Percentiles rank a stretch among this genome's conserved stretches.
These are phyloP conservation scores for Lithophane socia DNA, from an alignment of 2,888 invertebrate species.

Conservation along the genomic window DNA sequence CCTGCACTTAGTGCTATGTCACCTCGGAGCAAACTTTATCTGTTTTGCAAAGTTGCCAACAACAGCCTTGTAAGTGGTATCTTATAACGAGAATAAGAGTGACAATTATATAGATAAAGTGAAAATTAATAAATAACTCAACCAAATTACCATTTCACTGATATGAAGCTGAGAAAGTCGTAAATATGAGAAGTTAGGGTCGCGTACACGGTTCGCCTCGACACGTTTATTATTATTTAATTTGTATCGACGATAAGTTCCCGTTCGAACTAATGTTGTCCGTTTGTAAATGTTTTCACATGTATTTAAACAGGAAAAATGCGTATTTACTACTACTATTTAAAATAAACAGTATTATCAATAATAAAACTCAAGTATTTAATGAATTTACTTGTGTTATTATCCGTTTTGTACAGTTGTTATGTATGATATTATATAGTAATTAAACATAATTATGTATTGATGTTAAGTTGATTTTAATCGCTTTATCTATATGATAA, in stretches of 20 bases:
- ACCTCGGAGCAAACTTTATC: conserved; percentile 75
- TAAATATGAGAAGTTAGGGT: conserved; percentile 59
- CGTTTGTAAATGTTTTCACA: conserved; percentile 36
- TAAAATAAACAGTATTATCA: conserved; percentile 29
- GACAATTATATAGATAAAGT: conserved; percentile 68
- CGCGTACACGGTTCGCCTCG: conserved; percentile 30
- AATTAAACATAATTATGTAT: conserved; percentile 24
- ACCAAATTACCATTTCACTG: conserved; percentile 64
- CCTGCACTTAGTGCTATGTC: conserved; percentile 81
- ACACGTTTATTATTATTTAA: conserved; percentile 14
- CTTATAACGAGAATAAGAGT: conserved; percentile 73
- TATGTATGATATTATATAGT: not conserved
- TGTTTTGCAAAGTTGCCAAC: conserved; percentile 82
- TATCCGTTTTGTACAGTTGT: conserved; percentile 23
- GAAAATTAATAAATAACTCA: conserved; percentile 74
- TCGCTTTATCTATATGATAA: conserved; percentile 44
- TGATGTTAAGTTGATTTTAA: conserved; percentile 40
- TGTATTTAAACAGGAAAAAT: conserved; percentile 38
- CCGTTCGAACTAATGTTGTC: not conserved
- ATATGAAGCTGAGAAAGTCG: conserved; percentile 58
- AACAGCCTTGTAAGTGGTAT: conserved; percentile 71
- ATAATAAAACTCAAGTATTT: conserved; percentile 13
- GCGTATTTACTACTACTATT: conserved; percentile 7
- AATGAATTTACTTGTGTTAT: conserved; percentile 24
- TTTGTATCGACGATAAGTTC: conserved; percentile 35